Conservation (phyloP, 64 coral and sea anemone genomes). For the Porites lutea region DNA sequence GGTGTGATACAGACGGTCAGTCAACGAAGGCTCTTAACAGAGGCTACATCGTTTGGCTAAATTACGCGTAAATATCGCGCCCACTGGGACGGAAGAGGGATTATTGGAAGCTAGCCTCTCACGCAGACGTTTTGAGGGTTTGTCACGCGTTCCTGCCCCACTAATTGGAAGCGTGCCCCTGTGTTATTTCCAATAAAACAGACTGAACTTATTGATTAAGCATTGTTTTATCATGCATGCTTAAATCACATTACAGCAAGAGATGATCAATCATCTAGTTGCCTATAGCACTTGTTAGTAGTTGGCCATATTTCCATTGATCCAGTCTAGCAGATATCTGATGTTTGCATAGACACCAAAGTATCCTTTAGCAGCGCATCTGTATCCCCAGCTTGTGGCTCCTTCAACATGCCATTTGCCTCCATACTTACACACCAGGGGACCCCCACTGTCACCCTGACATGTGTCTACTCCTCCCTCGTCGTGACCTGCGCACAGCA, state of each 20-base stretch:
- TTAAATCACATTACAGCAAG: neutral
- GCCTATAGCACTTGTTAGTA: neutral
- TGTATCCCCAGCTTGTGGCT: slow-evolving; percentile 75
- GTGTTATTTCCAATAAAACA: no score
- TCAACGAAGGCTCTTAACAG: no score
- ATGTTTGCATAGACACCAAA: slow-evolving; percentile 81
- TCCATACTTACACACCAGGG: slow-evolving; percentile 67
- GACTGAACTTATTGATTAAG: no score
- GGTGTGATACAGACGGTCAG: no score
- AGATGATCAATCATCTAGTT: neutral
- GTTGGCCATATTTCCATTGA: slow-evolving; percentile 48
- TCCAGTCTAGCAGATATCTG: slow-evolving; percentile 64
- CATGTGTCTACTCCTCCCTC: slow-evolving; percentile 75
- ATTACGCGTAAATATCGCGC: no score
- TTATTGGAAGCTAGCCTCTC: no score
- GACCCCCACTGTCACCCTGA: slow-evolving; percentile 81
- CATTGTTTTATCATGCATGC: neutral
- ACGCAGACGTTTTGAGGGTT: no score
- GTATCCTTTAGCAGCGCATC: slow-evolving; percentile 51
- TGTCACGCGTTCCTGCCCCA: no score
- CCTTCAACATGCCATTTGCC: slow-evolving; percentile 73
- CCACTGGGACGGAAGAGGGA: no score
- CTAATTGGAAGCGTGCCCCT: no score
- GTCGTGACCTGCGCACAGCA: slow-evolving; percentile 78
- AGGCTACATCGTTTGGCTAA: no score